Conservation (phyloP, 2,113 vertebrate species). For the Hippocampus barbouri region DNA sequence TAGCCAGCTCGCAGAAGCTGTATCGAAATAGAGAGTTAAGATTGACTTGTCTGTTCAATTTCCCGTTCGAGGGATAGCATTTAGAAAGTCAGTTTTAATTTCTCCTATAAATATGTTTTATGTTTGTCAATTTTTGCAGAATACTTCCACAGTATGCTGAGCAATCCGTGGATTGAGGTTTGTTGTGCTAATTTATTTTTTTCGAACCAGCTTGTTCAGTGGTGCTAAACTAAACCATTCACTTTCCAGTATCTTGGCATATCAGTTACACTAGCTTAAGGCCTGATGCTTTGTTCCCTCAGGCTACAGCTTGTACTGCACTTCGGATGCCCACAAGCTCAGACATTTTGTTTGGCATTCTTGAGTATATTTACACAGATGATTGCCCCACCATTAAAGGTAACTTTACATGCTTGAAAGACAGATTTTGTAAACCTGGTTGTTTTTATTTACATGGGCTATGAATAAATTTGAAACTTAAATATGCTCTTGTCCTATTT, state of each 20-base stretch:
- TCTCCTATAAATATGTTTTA: background rate
- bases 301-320: constrained; percentile 88
- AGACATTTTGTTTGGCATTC: constrained; percentile 84
- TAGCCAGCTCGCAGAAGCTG: background rate
- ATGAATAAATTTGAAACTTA: background rate
- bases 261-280: background rate
- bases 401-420: constrained; percentile 41
- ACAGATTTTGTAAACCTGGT: background rate
- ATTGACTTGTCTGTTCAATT: background rate
- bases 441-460: background rate
- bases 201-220: background rate
- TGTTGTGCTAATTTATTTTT: constrained; percentile 7
- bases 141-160: constrained; percentile 97
- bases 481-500: background rate
- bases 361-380: constrained; percentile 94
- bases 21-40: background rate
- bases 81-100: background rate
- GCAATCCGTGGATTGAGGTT: constrained; percentile 97
- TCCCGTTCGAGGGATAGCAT: background rate
- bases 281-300: constrained; percentile 23
- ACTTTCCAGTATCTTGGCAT: background rate
- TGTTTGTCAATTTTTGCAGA: constrained; percentile 71
- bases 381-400: constrained; percentile 87
- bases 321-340: constrained; percentile 89
- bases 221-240: background rate